These are phyloP conservation scores for Eurosta solidaginis DNA, from an alignment of 1,140 invertebrate species.

Conservation along the genomic window DNA sequence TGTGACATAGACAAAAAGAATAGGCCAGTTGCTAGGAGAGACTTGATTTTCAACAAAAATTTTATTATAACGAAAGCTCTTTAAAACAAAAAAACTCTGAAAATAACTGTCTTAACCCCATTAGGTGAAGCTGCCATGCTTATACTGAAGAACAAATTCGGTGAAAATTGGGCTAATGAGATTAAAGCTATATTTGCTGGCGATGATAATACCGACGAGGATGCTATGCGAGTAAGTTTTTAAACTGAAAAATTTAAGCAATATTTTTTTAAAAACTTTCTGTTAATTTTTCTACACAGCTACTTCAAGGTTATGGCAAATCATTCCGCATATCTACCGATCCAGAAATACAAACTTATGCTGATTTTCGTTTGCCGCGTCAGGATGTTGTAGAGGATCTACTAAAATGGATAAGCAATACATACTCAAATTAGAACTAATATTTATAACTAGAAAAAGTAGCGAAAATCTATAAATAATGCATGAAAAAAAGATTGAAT, in stretches of 20 bases:
- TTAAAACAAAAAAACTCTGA: no score
- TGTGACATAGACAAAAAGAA: no score
- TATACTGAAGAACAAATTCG: conserved; percentile 85
- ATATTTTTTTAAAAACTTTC: neutral
- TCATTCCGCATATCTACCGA: conserved; percentile 85
- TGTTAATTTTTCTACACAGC: conserved; percentile 60
- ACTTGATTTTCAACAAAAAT: no score
- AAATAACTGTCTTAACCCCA: conserved; percentile 25
- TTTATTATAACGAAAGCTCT: no score
- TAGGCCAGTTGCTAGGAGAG: no score
- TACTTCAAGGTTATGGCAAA: conserved; percentile 82
- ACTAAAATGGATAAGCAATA: conserved; percentile 71
- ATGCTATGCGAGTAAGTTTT: conserved; percentile 79
- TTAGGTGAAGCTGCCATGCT: conserved; percentile 80
- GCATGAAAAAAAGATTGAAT: neutral
- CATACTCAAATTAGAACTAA: neutral
- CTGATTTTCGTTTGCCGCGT: conserved; percentile 79
- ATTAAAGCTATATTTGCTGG: conserved; percentile 87
- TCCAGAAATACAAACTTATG: conserved; percentile 78
- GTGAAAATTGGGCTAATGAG: conserved; percentile 82
- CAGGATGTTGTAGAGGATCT: conserved; percentile 86
- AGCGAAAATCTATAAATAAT: neutral
- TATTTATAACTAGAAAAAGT: no score
- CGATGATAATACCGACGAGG: conserved; percentile 88
- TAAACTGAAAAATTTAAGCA: neutral